These are phyloP conservation scores for Gulo gulo DNA, from an alignment of 2,113 vertebrate species.

Conservation along the genomic window DNA sequence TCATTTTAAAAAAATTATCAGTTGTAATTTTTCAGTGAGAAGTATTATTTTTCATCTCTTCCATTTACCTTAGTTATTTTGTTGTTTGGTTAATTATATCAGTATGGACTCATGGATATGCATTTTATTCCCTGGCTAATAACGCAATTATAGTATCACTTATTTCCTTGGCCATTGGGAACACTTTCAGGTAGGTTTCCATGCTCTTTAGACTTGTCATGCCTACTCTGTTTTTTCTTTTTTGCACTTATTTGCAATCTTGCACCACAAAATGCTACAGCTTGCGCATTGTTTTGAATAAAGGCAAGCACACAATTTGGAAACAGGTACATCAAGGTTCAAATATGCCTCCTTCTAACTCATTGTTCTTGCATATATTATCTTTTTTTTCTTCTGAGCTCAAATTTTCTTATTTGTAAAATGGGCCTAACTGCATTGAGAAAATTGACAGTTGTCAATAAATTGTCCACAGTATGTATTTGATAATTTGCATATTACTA, in stretches of 20 bases:
- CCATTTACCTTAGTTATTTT: not conserved
- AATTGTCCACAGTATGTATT: not conserved
- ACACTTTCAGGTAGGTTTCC: not conserved
- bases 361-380: not conserved
- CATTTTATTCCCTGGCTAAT: not conserved
- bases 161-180: not conserved
- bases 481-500: not conserved
- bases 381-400: not conserved
- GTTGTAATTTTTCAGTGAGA: not conserved
- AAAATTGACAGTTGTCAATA: not conserved
- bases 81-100: not conserved
- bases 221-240: not conserved
- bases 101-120: not conserved
- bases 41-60: not conserved
- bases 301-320: not conserved
- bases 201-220: not conserved
- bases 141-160: not conserved
- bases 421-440: not conserved
- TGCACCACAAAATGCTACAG: not conserved
- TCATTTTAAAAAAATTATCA: not conserved
- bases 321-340: not conserved
- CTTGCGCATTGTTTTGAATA: not conserved
- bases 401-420: not conserved
- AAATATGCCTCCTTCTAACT: not conserved
- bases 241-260: not conserved